These are phyloP conservation scores for Conomelus anceps DNA, from an alignment of 2,888 invertebrate genomes.

Conservation along the genomic window DNA sequence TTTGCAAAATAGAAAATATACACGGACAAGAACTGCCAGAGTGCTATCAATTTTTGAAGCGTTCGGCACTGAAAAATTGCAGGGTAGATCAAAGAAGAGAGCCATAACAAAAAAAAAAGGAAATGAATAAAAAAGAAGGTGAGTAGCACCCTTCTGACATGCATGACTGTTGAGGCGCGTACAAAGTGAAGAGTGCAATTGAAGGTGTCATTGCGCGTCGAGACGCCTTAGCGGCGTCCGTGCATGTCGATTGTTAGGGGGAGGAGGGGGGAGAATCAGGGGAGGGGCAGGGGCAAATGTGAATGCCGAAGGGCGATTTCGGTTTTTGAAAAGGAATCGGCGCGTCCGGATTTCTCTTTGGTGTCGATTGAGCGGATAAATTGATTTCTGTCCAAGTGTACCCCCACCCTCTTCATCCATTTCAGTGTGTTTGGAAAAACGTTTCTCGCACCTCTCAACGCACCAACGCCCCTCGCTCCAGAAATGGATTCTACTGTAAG, in stretches of 20 bases:
- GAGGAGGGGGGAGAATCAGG: neutral
- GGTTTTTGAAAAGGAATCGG: neutral
- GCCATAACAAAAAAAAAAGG: neutral
- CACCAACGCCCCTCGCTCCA: neutral
- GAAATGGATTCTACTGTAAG: neutral
- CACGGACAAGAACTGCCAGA: too few relatives aligned
- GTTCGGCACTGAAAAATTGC: too few relatives aligned
- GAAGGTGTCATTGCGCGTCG: neutral
- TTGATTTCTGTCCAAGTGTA: neutral
- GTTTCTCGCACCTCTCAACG: neutral
- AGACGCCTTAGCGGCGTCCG: too few relatives aligned
- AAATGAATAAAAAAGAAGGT: neutral
- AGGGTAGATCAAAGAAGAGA: too few relatives aligned
- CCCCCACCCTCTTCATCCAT: neutral
- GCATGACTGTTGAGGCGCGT: neutral
- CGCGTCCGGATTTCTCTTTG: neutral
- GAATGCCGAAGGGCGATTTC: neutral
- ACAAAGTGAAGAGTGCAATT: neutral
- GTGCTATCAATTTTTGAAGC: too few relatives aligned
- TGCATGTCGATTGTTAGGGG: too few relatives aligned
- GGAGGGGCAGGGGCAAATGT: neutral
- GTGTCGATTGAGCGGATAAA: neutral
- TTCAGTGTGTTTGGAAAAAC: neutral
- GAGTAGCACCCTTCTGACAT: neutral
- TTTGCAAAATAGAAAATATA: too few relatives aligned